Base-by-base conservation (phyloP, 1,140 invertebrate species). In the Atta colombica region DNA sequence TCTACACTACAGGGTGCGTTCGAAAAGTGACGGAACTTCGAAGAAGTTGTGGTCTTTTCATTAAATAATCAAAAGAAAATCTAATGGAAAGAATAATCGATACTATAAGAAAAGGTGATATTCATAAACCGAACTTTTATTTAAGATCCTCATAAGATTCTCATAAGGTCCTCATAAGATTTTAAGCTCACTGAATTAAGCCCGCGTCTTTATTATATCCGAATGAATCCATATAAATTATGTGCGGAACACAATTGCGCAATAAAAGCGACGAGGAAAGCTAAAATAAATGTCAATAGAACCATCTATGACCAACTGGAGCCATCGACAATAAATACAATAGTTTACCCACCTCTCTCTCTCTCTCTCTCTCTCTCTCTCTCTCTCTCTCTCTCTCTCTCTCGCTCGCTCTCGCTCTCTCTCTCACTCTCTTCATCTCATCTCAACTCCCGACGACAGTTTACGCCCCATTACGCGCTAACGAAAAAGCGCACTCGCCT, bases 281-380 rank as follows among this genome's bases (percentile, higher is more conserved):
- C 6, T 82, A 39, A 82, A 72, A 82, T 82, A 72, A 82, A 82
- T 71, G 55, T 82, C 68, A 82, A 61, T 72, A 51, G 80, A 49
- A 25, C 18, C 35, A 25, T 28, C 25, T 49, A 55, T 25, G 72
- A 61, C 60, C 35, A 58, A 63, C 35, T 55, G 35, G 21, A 51
- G 21, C 31, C 65, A 49, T 31, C 28, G 28, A 31, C 28, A 31
- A 82, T 82, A 82, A 82, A 78, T 21, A 78, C 18, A 7, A 71
- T 21, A 45, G 16, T 69, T 58, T 14, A 0, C 31, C 10, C 10
- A 6, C 25, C 12, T 3, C 16, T 8, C 6, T n/a, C n/a, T n/a
- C n/a, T n/a, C n/a, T n/a, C n/a, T n/a, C n/a, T n/a, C n/a, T n/a
- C n/a, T 12, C 14, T 8, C 31, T 31, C 3, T 31, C 31, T 31